Percentiles rank a stretch among this genome's conserved stretches.
These are phyloP conservation scores for Tridacna crocea DNA, from an alignment of 2,888 invertebrate species.

Conservation along the genomic window DNA sequence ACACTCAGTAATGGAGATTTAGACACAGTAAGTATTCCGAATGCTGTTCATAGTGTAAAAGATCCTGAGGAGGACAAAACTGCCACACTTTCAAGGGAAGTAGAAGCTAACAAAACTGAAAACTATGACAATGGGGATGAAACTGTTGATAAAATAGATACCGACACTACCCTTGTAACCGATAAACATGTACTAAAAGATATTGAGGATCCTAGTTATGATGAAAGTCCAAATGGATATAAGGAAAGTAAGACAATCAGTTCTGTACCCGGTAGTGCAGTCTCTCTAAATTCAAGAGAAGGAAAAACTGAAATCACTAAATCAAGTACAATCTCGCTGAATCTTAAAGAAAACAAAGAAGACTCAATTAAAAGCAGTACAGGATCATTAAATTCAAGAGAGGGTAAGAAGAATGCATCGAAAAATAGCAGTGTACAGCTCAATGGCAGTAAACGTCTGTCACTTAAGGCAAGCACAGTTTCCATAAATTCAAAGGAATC, in stretches of 20 bases:
- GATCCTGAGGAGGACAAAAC: background rate
- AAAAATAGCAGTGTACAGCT: background rate
- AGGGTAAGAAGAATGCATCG: background rate
- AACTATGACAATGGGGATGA: background rate
- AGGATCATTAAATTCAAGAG: slow-evolving; percentile 1
- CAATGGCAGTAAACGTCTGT: background rate
- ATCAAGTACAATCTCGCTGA: slow-evolving; percentile 4
- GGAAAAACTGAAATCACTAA: slow-evolving; percentile 6
- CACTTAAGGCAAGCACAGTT: background rate
- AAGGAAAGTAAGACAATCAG: background rate
- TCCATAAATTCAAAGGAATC: slow-evolving; percentile 8
- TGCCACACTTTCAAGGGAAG: background rate
- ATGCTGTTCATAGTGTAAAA: slow-evolving; percentile 8
- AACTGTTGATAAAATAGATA: background rate
- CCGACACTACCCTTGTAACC: background rate
- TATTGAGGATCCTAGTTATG: too few relatives aligned
- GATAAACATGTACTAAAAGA: background rate
- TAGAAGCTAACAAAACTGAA: background rate
- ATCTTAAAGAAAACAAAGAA: background rate
- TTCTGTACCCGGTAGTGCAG: background rate
- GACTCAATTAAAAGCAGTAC: background rate
- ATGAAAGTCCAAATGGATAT: background rate
- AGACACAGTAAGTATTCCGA: slow-evolving; percentile 10
- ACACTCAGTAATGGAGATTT: slow-evolving; percentile 8
- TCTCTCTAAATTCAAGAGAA: background rate